These are phyloP conservation scores for Ovis canadensis DNA, from an alignment of 2,113 vertebrate species.

Conservation along the genomic window DNA sequence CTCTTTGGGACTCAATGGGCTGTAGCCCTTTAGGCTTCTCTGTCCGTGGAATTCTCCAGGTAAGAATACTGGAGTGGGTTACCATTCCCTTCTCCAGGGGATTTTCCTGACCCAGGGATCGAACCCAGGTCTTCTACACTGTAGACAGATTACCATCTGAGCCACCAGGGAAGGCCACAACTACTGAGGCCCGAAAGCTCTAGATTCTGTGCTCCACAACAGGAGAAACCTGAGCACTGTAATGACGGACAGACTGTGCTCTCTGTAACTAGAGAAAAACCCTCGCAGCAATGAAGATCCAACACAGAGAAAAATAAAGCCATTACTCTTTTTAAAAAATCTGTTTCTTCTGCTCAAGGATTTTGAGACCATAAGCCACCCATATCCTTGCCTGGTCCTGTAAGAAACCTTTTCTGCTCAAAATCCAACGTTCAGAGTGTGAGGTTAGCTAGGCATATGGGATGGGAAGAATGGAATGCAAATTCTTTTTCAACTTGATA, in stretches of 20 bases:
- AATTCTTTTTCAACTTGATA: not conserved
- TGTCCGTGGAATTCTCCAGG: not conserved
- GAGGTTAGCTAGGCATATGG: not conserved
- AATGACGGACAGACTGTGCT: not conserved
- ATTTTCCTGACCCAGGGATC: not conserved
- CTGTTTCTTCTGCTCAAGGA: not conserved
- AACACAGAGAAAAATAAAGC: not conserved
- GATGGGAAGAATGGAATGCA: not conserved
- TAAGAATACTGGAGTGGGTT: not conserved
- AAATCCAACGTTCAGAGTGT: not conserved
- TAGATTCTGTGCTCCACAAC: not conserved
- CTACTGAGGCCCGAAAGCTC: not conserved
- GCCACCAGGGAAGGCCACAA: not conserved
- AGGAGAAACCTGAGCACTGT: not conserved
- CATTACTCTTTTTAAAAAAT: not conserved
- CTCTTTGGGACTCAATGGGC: not conserved
- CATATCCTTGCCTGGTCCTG: not conserved
- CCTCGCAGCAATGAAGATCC: not conserved
- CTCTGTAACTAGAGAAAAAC: not conserved
- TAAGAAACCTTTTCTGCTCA: not conserved
- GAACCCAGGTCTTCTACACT: not conserved
- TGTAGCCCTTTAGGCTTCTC: not conserved
- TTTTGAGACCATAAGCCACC: not conserved
- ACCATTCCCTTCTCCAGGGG: not conserved
- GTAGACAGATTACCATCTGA: not conserved